phyloP scores from a whole-genome alignment of 1,140 invertebrate genomes.

The Drosophila sucinea region DNA sequence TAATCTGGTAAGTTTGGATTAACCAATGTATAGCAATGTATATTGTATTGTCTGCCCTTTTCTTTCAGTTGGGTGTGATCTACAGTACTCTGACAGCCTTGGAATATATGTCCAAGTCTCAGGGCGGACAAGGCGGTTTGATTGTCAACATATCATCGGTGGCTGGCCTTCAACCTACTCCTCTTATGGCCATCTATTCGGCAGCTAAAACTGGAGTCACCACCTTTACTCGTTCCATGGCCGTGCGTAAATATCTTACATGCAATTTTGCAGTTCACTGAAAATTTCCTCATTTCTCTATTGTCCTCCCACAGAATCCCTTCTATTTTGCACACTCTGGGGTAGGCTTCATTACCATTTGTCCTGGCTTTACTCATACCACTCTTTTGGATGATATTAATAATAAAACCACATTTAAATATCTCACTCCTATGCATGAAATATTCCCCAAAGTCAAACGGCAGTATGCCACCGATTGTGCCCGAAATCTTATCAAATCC shows the following conservation, averaged over 20 bases:
- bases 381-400: constrained; percentile 45
- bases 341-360: constrained; percentile 69
- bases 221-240: constrained; percentile 81
- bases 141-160: constrained; percentile 87
- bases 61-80: constrained; percentile 57
- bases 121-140: constrained; percentile 85
- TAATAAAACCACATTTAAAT: constrained; percentile 55
- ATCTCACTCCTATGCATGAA: constrained; percentile 36
- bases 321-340: constrained; percentile 47
- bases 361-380: constrained; percentile 74
- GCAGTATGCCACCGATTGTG: constrained; percentile 54
- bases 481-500: constrained; percentile 58
- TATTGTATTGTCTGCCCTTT: neutral
- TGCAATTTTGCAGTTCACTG: neutral
- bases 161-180: constrained; percentile 83
- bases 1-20: constrained; percentile 49
- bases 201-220: constrained; percentile 84
- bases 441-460: constrained; percentile 42
- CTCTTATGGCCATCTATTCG: constrained; percentile 81
- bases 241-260: constrained; percentile 27
- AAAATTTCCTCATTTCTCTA: no score
- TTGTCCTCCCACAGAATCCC: constrained; percentile 34
- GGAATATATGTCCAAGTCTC: constrained; percentile 84
- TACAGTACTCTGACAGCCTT: constrained; percentile 60
- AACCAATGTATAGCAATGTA: no score